phyloP scores from a whole-genome alignment of 2,888 invertebrate species.

The Leucophora obtusa region DNA sequence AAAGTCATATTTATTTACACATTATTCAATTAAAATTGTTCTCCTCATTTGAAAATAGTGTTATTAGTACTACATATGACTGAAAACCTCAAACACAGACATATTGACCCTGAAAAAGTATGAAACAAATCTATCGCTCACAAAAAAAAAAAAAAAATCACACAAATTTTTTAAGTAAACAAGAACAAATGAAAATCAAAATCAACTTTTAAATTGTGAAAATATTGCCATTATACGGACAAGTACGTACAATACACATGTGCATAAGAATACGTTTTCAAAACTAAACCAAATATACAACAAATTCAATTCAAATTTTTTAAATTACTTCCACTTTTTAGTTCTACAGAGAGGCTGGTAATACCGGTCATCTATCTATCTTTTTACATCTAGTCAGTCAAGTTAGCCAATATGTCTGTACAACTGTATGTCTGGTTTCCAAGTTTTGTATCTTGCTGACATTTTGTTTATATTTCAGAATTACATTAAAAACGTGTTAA shows the following conservation, averaged over 20 bases:
- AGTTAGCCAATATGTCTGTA: neutral
- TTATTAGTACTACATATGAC: neutral
- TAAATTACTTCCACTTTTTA: conserved; percentile 2
- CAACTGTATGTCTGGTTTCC: neutral
- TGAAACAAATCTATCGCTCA: conserved; percentile 3
- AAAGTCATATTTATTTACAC: neutral
- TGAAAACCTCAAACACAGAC: conserved; percentile 7
- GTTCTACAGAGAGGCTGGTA: neutral
- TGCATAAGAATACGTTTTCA: neutral
- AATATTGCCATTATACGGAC: neutral
- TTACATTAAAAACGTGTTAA: conserved; percentile 1
- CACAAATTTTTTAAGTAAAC: conserved; percentile 10
- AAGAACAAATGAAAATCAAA: neutral
- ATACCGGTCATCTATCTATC: neutral
- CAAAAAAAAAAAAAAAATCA: neutral
- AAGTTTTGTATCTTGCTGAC: neutral
- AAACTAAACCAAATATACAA: neutral
- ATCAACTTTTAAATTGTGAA: neutral
- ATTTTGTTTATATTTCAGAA: conserved; percentile 6
- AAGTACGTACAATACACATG: too few species aligned
- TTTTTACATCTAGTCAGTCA: neutral
- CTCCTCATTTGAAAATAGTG: neutral
- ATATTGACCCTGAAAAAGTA: conserved; percentile 29
- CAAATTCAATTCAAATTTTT: neutral
- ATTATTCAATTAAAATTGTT: neutral